Conservation (phyloP, 37 sponge, comb jelly and placozoan species). For the Dysidea cf. avara region DNA sequence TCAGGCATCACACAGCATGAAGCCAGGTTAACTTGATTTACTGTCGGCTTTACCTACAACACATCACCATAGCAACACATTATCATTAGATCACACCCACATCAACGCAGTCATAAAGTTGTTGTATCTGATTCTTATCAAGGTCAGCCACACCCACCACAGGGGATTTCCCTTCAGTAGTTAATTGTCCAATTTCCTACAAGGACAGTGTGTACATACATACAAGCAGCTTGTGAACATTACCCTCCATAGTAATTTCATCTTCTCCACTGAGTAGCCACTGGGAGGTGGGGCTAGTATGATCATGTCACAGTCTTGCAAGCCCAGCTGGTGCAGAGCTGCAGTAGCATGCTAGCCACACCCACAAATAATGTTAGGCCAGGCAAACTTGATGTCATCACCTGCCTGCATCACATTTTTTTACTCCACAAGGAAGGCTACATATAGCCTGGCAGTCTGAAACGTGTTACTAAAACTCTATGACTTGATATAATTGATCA, state of each 20-base stretch:
- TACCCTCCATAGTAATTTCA: slow-evolving; percentile 54
- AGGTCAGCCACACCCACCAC: slow-evolving; percentile 56
- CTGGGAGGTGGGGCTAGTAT: slow-evolving; percentile 49
- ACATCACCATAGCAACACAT: neutral
- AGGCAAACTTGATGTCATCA: too few species aligned
- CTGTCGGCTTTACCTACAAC: slow-evolving; percentile 47
- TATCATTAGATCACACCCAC: slow-evolving; percentile 7
- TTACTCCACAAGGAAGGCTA: too few species aligned
- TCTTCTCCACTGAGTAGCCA: slow-evolving; percentile 13
- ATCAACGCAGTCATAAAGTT: slow-evolving; percentile 37
- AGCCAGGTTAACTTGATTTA: slow-evolving; percentile 68
- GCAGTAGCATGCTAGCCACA: too few species aligned
- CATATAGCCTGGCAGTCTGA: too few species aligned
- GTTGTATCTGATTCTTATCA: slow-evolving; percentile 30
- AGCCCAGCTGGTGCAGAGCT: slow-evolving; percentile 52
- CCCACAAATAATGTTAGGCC: too few species aligned
- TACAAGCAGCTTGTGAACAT: neutral
- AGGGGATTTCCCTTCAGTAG: slow-evolving; percentile 8
- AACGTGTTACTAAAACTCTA: too few species aligned
- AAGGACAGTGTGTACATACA: neutral
- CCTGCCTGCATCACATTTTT: too few species aligned
- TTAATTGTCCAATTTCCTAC: slow-evolving; percentile 32
- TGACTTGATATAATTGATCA: too few species aligned
- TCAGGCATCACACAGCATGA: slow-evolving; percentile 68
- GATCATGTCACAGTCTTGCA: slow-evolving; percentile 31